phyloP scores from a whole-genome alignment of 2,797 vertebrate genomes.

The Paramormyrops hopkinsi region DNA sequence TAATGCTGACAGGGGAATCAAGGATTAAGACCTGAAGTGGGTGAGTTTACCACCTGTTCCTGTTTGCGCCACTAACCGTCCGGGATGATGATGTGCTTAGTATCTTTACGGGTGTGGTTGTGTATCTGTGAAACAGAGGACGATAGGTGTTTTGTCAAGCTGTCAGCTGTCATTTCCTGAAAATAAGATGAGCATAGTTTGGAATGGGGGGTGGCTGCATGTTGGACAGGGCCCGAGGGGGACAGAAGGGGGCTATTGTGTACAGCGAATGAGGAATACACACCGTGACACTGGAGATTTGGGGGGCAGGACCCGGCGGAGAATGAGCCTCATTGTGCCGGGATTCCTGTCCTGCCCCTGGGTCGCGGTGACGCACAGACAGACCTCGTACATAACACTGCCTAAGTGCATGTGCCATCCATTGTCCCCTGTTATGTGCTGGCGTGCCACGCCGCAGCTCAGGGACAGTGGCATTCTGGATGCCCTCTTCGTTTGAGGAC shows the following conservation, averaged over 20 bases:
- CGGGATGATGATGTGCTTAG: not conserved
- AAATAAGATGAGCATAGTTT: conserved; percentile 14
- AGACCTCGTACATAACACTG: not conserved
- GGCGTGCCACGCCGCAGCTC: not conserved
- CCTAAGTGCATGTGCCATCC: not conserved
- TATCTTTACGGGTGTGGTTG: not conserved
- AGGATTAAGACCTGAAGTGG: not conserved
- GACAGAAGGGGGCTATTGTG: conserved; percentile 38
- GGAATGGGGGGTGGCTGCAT: not conserved
- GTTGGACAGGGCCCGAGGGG: not conserved
- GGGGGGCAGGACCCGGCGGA: conserved; percentile 15
- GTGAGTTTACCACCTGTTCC: not conserved
- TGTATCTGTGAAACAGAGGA: not conserved
- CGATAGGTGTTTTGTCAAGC: not conserved
- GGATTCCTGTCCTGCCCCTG: conserved; percentile 15
- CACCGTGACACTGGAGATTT: conserved; percentile 35
- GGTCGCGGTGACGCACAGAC: not conserved
- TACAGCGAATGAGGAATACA: conserved; percentile 28
- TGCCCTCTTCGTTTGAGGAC: not conserved
- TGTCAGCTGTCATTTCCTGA: not conserved
- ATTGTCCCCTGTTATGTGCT: not conserved
- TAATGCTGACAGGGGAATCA: not conserved
- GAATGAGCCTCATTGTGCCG: conserved; percentile 39
- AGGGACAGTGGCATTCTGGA: not conserved
- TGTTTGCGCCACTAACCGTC: not conserved